Evolutionary conservation across 2,797 vertebrate genomes (phyloP).

Genomic region (Rhincodon typus): DNA sequence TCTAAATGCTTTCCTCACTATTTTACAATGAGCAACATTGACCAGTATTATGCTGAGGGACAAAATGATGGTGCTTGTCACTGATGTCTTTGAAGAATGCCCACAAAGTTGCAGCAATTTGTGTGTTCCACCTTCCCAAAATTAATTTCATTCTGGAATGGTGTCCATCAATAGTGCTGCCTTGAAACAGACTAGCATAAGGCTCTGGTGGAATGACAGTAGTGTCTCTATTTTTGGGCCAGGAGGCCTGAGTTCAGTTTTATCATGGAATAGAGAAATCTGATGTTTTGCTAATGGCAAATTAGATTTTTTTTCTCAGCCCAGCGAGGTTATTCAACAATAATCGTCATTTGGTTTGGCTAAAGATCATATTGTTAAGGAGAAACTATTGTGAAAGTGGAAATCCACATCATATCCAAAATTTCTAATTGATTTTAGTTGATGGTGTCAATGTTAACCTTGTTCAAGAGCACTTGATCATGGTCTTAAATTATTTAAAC

Average conservation of each 20-base stretch:
- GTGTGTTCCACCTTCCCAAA: not conserved
- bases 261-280: not conserved
- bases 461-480: not conserved
- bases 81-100: not conserved
- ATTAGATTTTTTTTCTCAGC: not conserved
- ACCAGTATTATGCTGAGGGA: not conserved
- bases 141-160: not conserved
- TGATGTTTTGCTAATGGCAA: not conserved
- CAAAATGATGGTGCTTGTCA: not conserved
- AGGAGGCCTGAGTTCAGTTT: not conserved
- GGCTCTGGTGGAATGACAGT: no score
- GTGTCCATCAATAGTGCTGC: not conserved
- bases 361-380: no score
- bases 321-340: not conserved
- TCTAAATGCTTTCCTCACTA: not conserved
- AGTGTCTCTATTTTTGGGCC: no score
- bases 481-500: no score
- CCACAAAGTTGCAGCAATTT: not conserved
- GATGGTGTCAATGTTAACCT: not conserved
- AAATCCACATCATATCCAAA: not conserved
- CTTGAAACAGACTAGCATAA: not conserved
- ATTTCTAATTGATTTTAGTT: not conserved
- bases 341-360: not conserved
- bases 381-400: not conserved
- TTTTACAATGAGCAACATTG: not conserved